These are phyloP conservation scores for Pheucticus melanocephalus DNA, from an alignment of 2,113 vertebrate species.

Conservation along the genomic window DNA sequence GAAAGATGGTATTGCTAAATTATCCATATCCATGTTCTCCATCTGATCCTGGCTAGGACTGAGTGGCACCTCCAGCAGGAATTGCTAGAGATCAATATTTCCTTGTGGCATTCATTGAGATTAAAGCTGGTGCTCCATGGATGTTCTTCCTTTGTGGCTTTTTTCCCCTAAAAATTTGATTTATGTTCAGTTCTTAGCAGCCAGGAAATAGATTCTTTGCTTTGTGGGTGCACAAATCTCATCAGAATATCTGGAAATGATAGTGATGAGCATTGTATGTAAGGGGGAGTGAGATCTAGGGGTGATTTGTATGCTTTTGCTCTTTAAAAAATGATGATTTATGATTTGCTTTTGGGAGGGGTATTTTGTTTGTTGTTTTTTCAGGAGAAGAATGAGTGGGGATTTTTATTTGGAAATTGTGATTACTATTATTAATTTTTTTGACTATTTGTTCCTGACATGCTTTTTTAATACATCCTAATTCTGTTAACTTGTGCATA, in stretches of 20 bases:
- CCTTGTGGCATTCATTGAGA: background rate
- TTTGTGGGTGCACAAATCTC: background rate
- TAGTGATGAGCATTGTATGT: background rate
- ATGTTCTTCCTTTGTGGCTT: background rate
- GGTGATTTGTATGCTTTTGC: background rate
- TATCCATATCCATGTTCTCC: background rate
- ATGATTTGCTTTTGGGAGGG: background rate
- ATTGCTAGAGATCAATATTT: background rate
- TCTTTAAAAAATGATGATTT: background rate
- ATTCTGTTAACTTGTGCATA: background rate
- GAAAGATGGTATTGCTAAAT: conserved; percentile 74
- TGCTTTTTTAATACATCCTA: background rate
- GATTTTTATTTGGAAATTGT: background rate
- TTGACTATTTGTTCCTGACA: background rate
- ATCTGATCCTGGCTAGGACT: background rate
- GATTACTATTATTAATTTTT: background rate
- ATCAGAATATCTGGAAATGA: background rate
- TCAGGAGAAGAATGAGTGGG: background rate
- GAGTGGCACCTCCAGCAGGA: background rate
- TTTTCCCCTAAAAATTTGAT: background rate
- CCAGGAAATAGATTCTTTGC: background rate
- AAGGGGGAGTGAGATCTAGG: background rate
- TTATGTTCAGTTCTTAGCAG: background rate
- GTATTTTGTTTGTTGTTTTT: background rate
- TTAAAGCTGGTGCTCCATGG: background rate